phyloP scores from a whole-genome alignment of 2,797 vertebrate genomes.

The Chiroxiphia lanceolata region DNA sequence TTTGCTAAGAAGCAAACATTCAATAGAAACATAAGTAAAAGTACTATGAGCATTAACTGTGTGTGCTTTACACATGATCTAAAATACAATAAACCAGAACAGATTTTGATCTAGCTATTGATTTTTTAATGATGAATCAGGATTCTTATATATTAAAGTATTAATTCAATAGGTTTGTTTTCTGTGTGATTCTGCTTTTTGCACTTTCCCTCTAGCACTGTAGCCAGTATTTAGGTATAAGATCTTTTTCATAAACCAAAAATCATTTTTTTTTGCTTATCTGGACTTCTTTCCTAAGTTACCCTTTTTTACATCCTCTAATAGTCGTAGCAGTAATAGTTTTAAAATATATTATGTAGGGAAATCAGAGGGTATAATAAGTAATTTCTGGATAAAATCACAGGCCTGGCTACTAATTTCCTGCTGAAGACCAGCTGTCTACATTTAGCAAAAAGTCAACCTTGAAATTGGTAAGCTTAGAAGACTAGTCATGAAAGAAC shows the following conservation, averaged over 20 bases:
- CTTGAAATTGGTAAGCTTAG: slow-evolving; percentile 21
- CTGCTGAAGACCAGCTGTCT: neutral
- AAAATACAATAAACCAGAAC: neutral
- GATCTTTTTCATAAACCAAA: neutral
- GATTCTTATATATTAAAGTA: neutral
- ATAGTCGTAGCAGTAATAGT: neutral
- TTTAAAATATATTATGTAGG: neutral
- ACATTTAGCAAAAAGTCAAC: neutral
- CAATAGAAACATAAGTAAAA: neutral
- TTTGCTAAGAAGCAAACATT: neutral
- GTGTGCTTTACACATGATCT: neutral
- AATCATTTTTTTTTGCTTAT: neutral
- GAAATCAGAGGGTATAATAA: neutral
- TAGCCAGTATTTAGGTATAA: neutral
- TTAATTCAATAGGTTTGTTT: neutral
- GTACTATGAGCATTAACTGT: neutral
- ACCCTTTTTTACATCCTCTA: neutral
- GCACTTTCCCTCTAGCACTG: neutral
- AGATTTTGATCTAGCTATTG: neutral
- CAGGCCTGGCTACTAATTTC: neutral
- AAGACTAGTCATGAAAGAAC: neutral
- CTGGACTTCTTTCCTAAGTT: neutral
- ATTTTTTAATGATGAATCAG: neutral
- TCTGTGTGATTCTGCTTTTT: neutral
- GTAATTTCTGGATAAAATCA: neutral